Evolutionary conservation across 2,888 invertebrate genomes (phyloP).

Genomic region (Eledone cirrhosa): DNA sequence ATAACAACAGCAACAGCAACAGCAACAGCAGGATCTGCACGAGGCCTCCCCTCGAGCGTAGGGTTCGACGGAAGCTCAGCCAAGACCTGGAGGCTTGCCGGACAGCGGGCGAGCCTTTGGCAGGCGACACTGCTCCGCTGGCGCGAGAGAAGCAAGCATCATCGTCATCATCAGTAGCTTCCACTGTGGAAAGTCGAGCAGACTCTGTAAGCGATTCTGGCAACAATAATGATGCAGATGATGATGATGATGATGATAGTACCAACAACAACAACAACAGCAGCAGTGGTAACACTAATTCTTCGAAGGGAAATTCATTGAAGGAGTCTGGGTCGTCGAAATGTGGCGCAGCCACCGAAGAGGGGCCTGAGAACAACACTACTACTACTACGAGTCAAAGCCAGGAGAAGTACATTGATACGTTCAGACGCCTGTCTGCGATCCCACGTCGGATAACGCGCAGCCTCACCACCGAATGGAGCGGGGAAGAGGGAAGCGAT

Average conservation of each 20-base stretch:
- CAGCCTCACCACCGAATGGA: conserved; percentile 21
- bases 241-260: no score
- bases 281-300: no score
- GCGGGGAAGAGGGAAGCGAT: not conserved
- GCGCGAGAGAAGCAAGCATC: not conserved
- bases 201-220: not conserved
- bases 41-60: not conserved
- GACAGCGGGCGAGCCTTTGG: not conserved
- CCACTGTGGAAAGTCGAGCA: not conserved
- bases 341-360: no score
- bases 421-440: conserved; percentile 11
- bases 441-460: conserved; percentile 21
- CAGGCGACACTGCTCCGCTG: not conserved
- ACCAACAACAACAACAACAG: no score
- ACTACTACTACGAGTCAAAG: not conserved
- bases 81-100: not conserved
- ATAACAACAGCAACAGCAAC: no score
- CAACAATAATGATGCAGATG: not conserved
- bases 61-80: not conserved
- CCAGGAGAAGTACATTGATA: not conserved
- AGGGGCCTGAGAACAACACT: no score
- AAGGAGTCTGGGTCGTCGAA: no score
- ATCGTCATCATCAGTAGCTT: no score
- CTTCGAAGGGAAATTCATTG: no score
- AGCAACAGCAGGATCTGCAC: not conserved